These are phyloP conservation scores for Recurvirostra avosetta DNA, from an alignment of 2,113 vertebrate genomes.

Conservation along the genomic window DNA sequence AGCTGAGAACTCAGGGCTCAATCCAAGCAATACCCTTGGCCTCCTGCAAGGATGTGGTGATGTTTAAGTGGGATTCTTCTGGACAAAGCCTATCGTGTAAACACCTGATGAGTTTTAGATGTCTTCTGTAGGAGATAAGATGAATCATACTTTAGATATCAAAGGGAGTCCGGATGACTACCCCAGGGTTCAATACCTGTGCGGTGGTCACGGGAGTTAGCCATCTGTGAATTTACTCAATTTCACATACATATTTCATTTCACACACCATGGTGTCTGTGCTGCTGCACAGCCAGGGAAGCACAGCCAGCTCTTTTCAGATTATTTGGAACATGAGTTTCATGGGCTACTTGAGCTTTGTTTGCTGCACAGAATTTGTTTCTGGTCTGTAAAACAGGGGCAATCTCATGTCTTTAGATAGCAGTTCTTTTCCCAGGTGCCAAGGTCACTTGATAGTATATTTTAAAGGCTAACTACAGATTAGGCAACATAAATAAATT, in stretches of 20 bases:
- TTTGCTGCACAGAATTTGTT: not conserved
- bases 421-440: not conserved
- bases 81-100: not conserved
- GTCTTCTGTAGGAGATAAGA: not conserved
- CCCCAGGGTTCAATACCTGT: not conserved
- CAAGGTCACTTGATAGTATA: not conserved
- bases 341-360: not conserved
- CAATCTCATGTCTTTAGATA: not conserved
- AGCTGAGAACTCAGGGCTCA: not conserved
- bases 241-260: conserved; percentile 48
- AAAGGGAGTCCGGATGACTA: not conserved
- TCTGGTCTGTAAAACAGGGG: not conserved
- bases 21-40: not conserved
- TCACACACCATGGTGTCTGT: not conserved
- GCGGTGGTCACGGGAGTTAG: not conserved
- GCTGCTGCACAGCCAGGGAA: not conserved
- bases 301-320: not conserved
- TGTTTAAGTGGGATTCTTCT: not conserved
- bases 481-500: not conserved
- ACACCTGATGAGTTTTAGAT: not conserved
- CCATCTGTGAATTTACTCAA: not conserved
- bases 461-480: not conserved
- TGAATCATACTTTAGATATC: not conserved
- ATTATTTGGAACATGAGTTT: conserved; percentile 36
- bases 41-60: not conserved